Evolutionary conservation across 2,113 vertebrate genomes (phyloP).

Genomic region (Acrocephalus kingi): DNA sequence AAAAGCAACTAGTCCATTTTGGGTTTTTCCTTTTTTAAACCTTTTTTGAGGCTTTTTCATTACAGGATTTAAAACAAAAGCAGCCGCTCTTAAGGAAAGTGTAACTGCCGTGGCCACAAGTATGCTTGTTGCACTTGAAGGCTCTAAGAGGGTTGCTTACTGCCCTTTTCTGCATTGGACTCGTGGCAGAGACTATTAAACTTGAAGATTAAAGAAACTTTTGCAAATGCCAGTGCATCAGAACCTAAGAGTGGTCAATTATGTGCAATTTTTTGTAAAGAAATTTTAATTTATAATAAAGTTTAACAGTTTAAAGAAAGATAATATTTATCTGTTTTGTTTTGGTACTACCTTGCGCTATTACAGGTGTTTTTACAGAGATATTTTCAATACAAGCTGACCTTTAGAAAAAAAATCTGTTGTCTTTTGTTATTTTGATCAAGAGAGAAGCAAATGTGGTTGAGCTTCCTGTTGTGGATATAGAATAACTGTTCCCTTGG

Average conservation of each 20-base stretch:
- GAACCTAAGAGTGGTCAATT: conserved; percentile 85
- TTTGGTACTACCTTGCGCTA: conserved; percentile 74
- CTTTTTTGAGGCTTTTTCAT: conserved; percentile 82
- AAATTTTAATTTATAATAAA: conserved; percentile 90
- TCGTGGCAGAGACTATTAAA: conserved; percentile 86
- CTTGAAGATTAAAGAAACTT: conserved; percentile 84
- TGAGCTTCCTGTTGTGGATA: background rate
- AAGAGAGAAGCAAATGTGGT: background rate
- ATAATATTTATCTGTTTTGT: conserved; percentile 79
- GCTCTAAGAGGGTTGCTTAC: conserved; percentile 80
- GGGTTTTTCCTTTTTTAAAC: conserved; percentile 74
- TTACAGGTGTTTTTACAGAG: conserved; percentile 74
- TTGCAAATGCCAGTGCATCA: conserved; percentile 84
- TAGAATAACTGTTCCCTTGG: background rate
- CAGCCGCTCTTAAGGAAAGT: conserved; percentile 81
- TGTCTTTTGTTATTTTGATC: conserved; percentile 43
- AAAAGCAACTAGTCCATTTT: conserved; percentile 76
- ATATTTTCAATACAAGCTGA: conserved; percentile 73
- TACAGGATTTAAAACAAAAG: conserved; percentile 83
- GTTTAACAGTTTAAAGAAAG: conserved; percentile 87
- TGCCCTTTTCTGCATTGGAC: conserved; percentile 82
- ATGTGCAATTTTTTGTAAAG: conserved; percentile 93
- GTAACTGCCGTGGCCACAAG: conserved; percentile 80
- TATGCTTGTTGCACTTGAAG: conserved; percentile 84
- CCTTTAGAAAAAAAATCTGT: conserved; percentile 21